Evolutionary conservation across 2,888 invertebrate genomes (phyloP).

Genomic region (Ennomos fuscantarius): DNA sequence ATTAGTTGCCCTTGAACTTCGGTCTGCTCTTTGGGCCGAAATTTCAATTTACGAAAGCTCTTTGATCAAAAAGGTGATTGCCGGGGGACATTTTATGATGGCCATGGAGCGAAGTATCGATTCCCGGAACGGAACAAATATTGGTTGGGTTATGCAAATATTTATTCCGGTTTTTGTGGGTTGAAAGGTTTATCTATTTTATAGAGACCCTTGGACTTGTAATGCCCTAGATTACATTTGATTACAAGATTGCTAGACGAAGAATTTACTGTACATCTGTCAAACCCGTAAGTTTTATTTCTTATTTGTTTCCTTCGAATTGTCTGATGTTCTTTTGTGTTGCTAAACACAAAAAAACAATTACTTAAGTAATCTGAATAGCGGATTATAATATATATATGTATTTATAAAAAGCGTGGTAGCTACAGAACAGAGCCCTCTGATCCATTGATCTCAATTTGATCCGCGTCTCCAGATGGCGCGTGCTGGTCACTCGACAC

Average conservation of each 20-base stretch:
- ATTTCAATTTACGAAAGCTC: slow-evolving; percentile 13
- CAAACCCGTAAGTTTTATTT: too few species aligned
- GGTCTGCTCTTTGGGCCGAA: slow-evolving; percentile 12
- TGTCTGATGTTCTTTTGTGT: too few species aligned
- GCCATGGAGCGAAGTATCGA: not conserved
- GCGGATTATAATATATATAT: too few species aligned
- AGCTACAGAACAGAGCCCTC: slow-evolving; percentile 3
- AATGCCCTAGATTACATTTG: too few species aligned
- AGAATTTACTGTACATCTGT: too few species aligned
- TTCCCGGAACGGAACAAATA: slow-evolving; percentile 5
- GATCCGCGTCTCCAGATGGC: slow-evolving; percentile 22
- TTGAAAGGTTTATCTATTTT: too few species aligned
- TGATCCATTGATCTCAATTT: slow-evolving; percentile 23
- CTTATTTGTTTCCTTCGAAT: too few species aligned
- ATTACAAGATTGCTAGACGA: too few species aligned
- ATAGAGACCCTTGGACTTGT: too few species aligned
- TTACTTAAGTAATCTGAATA: not conserved
- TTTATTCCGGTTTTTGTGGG: not conserved
- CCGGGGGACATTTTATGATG: slow-evolving; percentile 12
- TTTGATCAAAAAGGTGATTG: slow-evolving; percentile 22
- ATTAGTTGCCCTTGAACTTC: slow-evolving; percentile 27
- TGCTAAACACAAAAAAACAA: not conserved
- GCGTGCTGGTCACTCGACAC: slow-evolving; percentile 25
- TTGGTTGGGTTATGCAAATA: slow-evolving; percentile 1
- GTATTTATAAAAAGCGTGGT: slow-evolving; percentile 8